phyloP scores from a whole-genome alignment of 1,140 invertebrate genomes.

The Drosophila obscura region DNA sequence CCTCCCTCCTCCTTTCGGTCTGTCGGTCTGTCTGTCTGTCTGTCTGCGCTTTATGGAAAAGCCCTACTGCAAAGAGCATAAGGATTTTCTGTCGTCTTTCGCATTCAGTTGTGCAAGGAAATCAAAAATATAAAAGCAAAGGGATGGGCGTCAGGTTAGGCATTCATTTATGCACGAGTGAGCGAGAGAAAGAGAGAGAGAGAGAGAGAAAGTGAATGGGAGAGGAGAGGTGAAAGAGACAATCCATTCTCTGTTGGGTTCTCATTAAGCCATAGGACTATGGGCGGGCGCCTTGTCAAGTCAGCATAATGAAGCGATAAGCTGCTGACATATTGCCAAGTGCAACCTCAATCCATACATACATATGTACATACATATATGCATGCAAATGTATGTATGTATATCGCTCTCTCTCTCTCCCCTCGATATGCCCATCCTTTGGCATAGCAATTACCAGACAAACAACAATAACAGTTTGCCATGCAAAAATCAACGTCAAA shows the following conservation, averaged over 20 bases:
- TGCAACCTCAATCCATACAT: slow-evolving; percentile 67
- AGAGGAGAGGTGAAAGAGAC: slow-evolving; percentile 19
- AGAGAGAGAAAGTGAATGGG: background rate
- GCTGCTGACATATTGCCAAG: slow-evolving; percentile 74
- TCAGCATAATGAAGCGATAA: slow-evolving; percentile 75
- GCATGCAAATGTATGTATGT: no score
- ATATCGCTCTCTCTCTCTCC: no score
- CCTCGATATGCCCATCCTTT: background rate
- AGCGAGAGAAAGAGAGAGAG: background rate
- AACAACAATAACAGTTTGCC: slow-evolving; percentile 55
- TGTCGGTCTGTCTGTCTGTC: slow-evolving; percentile 10
- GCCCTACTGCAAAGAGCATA: slow-evolving; percentile 48
- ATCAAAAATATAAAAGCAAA: slow-evolving; percentile 9
- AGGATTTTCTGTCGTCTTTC: slow-evolving; percentile 53
- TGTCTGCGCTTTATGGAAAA: slow-evolving; percentile 23
- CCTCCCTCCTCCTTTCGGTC: slow-evolving; percentile 2
- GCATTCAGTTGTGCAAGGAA: slow-evolving; percentile 33
- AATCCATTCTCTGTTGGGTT: slow-evolving; percentile 46
- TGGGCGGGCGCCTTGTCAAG: slow-evolving; percentile 54
- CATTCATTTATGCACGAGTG: slow-evolving; percentile 56
- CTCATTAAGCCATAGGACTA: slow-evolving; percentile 62
- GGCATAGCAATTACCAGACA: slow-evolving; percentile 60
- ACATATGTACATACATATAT: background rate
- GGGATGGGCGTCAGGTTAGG: slow-evolving; percentile 18
- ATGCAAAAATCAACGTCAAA: slow-evolving; percentile 71